Conservation (phyloP, 2,113 vertebrate genomes). For the Uria lomvia region DNA sequence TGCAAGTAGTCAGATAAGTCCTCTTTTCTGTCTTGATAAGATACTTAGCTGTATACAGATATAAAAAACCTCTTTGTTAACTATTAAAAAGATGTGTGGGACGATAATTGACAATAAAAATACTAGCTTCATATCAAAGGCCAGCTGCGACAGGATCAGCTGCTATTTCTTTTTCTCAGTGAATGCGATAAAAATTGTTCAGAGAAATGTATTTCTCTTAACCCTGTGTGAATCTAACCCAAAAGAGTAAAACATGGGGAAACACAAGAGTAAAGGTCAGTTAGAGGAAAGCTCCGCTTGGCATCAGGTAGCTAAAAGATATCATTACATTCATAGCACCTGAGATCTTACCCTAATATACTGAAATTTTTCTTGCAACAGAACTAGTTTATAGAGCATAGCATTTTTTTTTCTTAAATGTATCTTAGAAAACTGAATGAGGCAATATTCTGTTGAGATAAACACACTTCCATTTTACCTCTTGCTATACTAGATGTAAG, state of each 20-base stretch:
- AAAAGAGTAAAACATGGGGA: neutral
- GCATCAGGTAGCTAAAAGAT: neutral
- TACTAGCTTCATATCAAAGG: rapidly evolving
- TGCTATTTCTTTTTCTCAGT: neutral
- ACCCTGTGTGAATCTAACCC: neutral
- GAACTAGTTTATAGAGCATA: neutral
- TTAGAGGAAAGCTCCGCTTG: neutral
- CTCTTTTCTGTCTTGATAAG: neutral
- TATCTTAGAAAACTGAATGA: neutral
- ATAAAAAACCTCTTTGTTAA: neutral
- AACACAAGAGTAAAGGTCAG: neutral
- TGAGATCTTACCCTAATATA: neutral
- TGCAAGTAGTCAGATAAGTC: neutral
- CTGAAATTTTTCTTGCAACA: neutral
- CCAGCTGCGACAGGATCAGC: neutral
- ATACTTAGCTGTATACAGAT: neutral
- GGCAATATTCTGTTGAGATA: neutral
- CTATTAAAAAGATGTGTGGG: neutral
- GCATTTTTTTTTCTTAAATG: neutral
- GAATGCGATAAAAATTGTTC: neutral
- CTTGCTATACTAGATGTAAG: neutral
- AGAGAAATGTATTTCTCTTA: neutral
- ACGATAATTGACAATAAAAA: neutral
- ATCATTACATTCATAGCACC: neutral
- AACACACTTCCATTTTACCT: neutral